Evolutionary conservation across 2,888 invertebrate species (phyloP).

Genomic region (Diplazon laetatorius): DNA sequence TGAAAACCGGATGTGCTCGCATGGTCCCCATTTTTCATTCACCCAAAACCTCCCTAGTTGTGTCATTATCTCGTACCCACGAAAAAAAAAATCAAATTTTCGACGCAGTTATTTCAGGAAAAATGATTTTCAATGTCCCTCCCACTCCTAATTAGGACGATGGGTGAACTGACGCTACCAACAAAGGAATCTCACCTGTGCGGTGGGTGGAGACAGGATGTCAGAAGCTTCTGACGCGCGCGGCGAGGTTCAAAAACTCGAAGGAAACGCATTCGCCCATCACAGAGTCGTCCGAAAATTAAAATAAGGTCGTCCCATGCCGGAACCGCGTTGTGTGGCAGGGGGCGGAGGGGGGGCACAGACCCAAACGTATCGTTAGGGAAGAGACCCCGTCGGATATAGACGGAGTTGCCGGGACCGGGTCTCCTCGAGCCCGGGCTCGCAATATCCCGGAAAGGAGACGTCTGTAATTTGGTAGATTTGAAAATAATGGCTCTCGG

Average conservation of each 20-base stretch:
- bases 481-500: conserved; percentile 74
- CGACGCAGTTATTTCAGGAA: background rate
- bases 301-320: conserved; percentile 63
- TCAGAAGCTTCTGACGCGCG: conserved; percentile 19
- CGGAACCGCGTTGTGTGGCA: conserved; percentile 49
- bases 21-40: no score
- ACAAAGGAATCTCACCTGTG: background rate
- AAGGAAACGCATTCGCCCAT: conserved; percentile 26
- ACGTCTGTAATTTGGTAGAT: conserved; percentile 77
- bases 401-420: conserved; percentile 37
- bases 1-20: no score
- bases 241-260: conserved; percentile 57
- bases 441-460: conserved; percentile 72
- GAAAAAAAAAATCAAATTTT: background rate
- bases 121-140: background rate
- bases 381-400: conserved; percentile 55
- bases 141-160: no score
- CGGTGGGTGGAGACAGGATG: conserved; percentile 33
- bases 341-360: conserved; percentile 36
- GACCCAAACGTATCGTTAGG: conserved; percentile 65
- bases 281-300: conserved; percentile 48
- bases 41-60: no score
- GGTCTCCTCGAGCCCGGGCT: conserved; percentile 64
- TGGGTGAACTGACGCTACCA: background rate
- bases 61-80: no score